phyloP scores from a whole-genome alignment of 2,888 invertebrate species.

The Aleiodes alternator region DNA sequence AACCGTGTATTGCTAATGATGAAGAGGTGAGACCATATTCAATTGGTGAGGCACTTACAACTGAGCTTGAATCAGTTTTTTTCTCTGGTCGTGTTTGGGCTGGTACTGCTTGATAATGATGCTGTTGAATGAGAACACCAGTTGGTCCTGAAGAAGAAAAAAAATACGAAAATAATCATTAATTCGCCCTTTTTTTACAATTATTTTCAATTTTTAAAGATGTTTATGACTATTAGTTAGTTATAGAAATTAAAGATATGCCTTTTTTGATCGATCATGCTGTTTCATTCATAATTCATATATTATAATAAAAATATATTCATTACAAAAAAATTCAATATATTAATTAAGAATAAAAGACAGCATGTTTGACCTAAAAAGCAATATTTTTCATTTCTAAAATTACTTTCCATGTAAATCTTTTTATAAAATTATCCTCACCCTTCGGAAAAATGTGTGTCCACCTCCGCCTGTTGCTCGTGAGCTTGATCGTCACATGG shows the following conservation, averaged over 20 bases:
- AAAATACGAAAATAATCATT: neutral
- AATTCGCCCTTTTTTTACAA: neutral
- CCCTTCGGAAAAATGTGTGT: conserved; percentile 98
- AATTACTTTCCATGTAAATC: too few relatives aligned
- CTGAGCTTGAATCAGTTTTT: conserved; percentile 68
- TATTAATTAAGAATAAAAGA: too few relatives aligned
- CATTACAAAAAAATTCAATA: too few relatives aligned
- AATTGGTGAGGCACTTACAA: conserved; percentile 67
- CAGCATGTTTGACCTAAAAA: too few relatives aligned
- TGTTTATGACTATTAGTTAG: neutral
- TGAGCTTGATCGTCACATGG: conserved; percentile 96
- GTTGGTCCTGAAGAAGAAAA: conserved; percentile 82
- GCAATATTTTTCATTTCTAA: too few relatives aligned
- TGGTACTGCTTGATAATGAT: conserved; percentile 93
- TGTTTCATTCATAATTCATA: too few relatives aligned
- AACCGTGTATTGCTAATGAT: conserved; percentile 46
- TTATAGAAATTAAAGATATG: too few relatives aligned
- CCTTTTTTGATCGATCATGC: too few relatives aligned
- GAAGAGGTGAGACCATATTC: conserved; percentile 58
- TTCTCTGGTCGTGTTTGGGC: conserved; percentile 76
- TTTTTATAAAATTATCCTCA: conserved; percentile 59
- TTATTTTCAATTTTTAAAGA: conserved; percentile 29
- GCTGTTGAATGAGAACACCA: conserved; percentile 93
- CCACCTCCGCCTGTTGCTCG: conserved; percentile 96
- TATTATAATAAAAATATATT: too few relatives aligned